Conservation (phyloP, 2,797 vertebrate species). For the Acridotheres tristis region DNA sequence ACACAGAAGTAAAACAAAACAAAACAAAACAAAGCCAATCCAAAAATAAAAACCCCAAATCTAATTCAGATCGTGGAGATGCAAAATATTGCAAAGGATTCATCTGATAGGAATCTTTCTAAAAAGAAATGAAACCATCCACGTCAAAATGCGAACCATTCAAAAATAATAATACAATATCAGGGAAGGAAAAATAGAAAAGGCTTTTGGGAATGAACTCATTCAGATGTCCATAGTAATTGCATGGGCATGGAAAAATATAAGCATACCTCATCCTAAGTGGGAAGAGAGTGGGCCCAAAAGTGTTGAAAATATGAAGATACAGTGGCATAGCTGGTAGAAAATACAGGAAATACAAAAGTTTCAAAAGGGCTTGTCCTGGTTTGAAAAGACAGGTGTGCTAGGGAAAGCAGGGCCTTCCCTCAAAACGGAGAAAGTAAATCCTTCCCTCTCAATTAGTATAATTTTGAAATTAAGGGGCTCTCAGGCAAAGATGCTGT, state of each 20-base stretch:
- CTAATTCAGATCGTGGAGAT: neutral
- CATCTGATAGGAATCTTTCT: neutral
- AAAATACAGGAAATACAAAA: neutral
- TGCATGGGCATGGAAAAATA: neutral
- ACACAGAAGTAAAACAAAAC: fast-evolving
- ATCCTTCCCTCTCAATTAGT: too few relatives aligned
- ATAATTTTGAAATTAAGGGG: too few relatives aligned
- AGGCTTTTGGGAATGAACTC: neutral
- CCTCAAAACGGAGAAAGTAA: too few relatives aligned
- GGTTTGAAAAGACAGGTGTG: too few relatives aligned
- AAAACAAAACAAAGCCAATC: too few relatives aligned
- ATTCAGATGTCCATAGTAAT: neutral
- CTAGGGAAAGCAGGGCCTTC: too few relatives aligned
- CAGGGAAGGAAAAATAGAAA: neutral
- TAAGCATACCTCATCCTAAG: fast-evolving
- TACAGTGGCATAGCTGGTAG: too few relatives aligned
- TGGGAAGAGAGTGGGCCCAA: neutral
- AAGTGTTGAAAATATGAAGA: neutral
- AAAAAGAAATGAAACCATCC: neutral
- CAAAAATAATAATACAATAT: neutral
- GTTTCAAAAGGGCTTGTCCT: too few relatives aligned
- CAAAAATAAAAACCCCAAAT: neutral
- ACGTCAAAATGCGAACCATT: neutral
- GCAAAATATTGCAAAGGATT: neutral
- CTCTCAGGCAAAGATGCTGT: too few relatives aligned